phyloP scores from a whole-genome alignment of 2,113 vertebrate species.

The Callospermophilus lateralis region DNA sequence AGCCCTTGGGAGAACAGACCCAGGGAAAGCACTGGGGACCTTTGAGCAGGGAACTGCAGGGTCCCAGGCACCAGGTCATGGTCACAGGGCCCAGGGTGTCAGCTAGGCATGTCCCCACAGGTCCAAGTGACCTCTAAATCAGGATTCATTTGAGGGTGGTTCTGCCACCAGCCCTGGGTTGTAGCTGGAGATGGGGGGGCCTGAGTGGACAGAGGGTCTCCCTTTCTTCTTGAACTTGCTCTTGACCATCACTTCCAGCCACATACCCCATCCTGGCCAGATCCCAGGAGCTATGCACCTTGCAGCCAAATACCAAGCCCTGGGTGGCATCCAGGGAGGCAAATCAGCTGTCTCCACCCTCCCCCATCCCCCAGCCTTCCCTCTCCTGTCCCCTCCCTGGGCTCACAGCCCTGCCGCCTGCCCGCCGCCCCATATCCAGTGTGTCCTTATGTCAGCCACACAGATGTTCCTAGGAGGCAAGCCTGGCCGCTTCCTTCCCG shows the following conservation, averaged over 20 bases:
- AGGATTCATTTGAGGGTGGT: background rate
- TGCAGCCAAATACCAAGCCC: background rate
- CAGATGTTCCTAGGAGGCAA: background rate
- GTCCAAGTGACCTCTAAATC: background rate
- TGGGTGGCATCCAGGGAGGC: background rate
- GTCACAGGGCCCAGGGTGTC: background rate
- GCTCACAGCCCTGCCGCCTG: background rate
- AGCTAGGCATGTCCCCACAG: background rate
- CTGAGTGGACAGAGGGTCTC: background rate
- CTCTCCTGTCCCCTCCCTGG: background rate
- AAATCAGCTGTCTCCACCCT: no score
- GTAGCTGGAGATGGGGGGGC: background rate
- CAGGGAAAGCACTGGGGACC: background rate
- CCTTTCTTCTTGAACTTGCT: background rate
- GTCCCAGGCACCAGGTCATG: background rate
- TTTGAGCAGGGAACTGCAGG: background rate
- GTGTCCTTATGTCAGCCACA: background rate
- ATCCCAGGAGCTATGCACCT: background rate
- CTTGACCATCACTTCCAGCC: background rate
- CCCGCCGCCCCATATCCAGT: background rate
- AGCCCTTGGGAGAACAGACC: background rate
- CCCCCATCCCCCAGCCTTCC: background rate
- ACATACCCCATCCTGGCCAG: background rate
- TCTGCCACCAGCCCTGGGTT: background rate
- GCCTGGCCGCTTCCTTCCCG: background rate